Evolutionary conservation across 2,797 vertebrate genomes (phyloP).

Genomic region (Anolis apletophallus): DNA sequence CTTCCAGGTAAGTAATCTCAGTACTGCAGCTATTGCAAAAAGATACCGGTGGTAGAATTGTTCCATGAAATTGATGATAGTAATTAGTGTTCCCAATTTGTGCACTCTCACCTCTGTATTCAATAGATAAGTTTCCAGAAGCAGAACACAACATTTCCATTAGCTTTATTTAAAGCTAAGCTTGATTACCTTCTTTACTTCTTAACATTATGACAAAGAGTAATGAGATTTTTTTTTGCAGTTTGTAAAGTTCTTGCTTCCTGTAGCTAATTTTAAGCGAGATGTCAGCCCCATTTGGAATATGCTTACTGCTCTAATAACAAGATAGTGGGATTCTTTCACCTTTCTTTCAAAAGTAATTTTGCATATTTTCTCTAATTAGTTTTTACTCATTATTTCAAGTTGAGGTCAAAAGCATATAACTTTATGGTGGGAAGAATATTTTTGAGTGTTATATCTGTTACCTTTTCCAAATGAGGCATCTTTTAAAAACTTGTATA

Average conservation of each 20-base stretch:
- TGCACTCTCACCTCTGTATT: conserved; percentile 13
- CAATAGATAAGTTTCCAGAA: conserved; percentile 18
- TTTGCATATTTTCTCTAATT: background rate
- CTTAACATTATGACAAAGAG: conserved; percentile 20
- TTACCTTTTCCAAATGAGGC: background rate
- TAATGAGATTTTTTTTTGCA: conserved; percentile 6
- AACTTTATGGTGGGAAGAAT: background rate
- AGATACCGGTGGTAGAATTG: background rate
- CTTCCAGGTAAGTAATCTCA: conserved; percentile 3
- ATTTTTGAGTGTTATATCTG: background rate
- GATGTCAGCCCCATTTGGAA: background rate
- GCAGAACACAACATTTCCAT: conserved; percentile 18
- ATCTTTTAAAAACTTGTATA: background rate
- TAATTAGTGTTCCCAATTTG: conserved; percentile 10
- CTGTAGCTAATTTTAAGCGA: conserved; percentile 15
- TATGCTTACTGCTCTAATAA: background rate
- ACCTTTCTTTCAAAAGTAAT: conserved; percentile 19
- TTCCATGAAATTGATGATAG: background rate
- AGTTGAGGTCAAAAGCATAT: background rate
- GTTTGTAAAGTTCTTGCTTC: conserved; percentile 5
- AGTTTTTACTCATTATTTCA: background rate
- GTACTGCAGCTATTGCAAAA: background rate
- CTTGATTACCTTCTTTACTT: background rate
- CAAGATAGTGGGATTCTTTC: background rate
- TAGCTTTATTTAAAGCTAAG: conserved; percentile 17